Conservation (phyloP, 2,797 vertebrate genomes). For the Echeneis naucrates region DNA sequence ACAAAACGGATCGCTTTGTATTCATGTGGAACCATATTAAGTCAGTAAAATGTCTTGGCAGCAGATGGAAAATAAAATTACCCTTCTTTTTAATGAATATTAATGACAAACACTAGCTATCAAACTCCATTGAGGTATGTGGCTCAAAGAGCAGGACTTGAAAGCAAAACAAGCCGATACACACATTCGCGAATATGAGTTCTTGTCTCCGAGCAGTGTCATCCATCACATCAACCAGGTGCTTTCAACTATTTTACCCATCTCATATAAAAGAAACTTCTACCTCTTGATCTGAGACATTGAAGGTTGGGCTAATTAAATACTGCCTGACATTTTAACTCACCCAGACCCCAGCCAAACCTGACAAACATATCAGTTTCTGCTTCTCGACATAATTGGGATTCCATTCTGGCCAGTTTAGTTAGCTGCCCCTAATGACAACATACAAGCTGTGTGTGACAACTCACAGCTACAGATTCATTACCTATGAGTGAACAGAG, state of each 20-base stretch:
- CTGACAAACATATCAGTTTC: constrained; percentile 70
- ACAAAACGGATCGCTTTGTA: background rate
- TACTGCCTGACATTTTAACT: constrained; percentile 70
- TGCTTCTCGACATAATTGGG: constrained; percentile 66
- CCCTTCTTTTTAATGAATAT: constrained; percentile 38
- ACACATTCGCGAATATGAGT: constrained; percentile 47
- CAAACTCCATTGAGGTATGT: constrained; percentile 9
- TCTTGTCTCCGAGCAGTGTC: background rate
- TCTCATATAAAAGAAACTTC: constrained; percentile 58
- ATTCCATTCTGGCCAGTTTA: constrained; percentile 37
- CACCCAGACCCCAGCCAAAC: constrained; percentile 45
- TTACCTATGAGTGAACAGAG: constrained; percentile 48
- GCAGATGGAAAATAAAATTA: constrained; percentile 31
- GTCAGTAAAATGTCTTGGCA: constrained; percentile 29
- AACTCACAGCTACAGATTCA: constrained; percentile 50
- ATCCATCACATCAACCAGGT: constrained; percentile 44
- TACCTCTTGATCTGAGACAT: constrained; percentile 65
- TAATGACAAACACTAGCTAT: constrained; percentile 34
- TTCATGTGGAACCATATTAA: constrained; percentile 40
- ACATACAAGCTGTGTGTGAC: constrained; percentile 24
- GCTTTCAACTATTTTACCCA: constrained; percentile 61
- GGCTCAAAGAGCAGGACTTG: constrained; percentile 29
- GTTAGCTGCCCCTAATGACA: constrained; percentile 27
- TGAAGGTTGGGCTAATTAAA: constrained; percentile 73
- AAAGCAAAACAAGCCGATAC: constrained; percentile 38